Base-by-base conservation (phyloP, 2,797 vertebrate genomes). In the Muscicapa comitata region DNA sequence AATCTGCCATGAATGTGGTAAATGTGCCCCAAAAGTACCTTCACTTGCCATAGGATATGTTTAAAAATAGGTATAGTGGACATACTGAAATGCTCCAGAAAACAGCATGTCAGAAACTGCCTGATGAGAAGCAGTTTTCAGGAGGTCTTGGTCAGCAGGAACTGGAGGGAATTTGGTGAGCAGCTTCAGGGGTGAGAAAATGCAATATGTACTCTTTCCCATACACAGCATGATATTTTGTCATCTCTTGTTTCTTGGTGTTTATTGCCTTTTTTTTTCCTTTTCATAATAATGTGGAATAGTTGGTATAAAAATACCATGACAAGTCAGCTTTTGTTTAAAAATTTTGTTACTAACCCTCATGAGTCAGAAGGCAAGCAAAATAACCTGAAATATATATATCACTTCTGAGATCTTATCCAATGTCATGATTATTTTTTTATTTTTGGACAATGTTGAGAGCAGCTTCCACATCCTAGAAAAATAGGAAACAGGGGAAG, bases 31-130 rank as follows among this genome's bases (percentile, higher is more conserved):
- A 50, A 68, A 91, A 63, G 45, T 23, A 53, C 45, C 66, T 77
- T 77, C 1, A 9, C 25, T 62, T 2, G 2, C 37, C 0, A 0
- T 8, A 80, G 38, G 57, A 45, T 10, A 11, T 10, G 20, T 48
- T 74, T 90, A 81, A 83, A 93, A 93, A 76, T 26, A 92, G 83
- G 10, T 47, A 25, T 1, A 4, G 31, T 58, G 29, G 50, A 63
- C 40, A 57, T 54, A 28, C 48, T 76, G 65, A 88, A 90, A 47
- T 1, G 3, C 40, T 77, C 23, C 63, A 90, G 86, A 90, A 83
- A 82, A 66, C 9, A 42, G 26, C 26, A 28, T 58, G 53, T 37
- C 65, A 74, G 43, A 62, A 70, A 40, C 17, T 47, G 73, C 57
- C n/a, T 59, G 55, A 62, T 59, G 53, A 88, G 79, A 62, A 79